Base-by-base conservation (phyloP, 1,140 invertebrate species). In the Penaeus indicus region DNA sequence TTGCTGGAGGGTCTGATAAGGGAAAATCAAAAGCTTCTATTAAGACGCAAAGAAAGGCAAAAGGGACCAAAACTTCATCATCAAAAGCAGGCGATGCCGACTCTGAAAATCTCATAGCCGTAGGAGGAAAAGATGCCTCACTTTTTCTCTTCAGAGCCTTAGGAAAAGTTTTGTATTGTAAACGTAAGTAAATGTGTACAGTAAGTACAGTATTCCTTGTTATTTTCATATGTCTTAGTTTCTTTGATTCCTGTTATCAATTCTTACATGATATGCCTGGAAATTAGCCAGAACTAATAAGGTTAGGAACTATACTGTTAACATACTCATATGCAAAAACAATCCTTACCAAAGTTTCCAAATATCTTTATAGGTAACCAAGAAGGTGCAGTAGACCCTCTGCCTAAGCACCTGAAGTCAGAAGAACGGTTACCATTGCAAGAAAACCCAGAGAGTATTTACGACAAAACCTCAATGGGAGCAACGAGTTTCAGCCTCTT, bases 131-230 rank as follows among this genome's bases (percentile, higher is more conserved):
- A 42, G 89, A 90, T 64, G 85, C 89, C 5, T 86, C 89, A 22
- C 81, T 90, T 3, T 87, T 87, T 47, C 89, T 90, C 62, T 90
- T 90, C 81, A 87, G 89, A 78, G 89, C 85, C 18, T 64, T 90
- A 27, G 89, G 89, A n/a, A 90, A 90, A 72, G 84, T 90, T 85
- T 67, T 90, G 1, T 90, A 90, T 25, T 87, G 86, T 69, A 90
- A 90, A 79, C 78, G 89, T 90, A 67, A 81, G 84, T 80, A 25
- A 22, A 21, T 21, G 21, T 47, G 47, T 47, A 47, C 11, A 10
- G 47, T 47, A 5, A 47, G 47, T 13, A 7, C 7, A 13, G 47
- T 13, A 47, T 47, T 47, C 47, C 11, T 10, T 47, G 7, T 47
- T 47, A 47, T 47, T 47, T 47, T 47, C 47, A 10, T 47, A 7